phyloP scores from a whole-genome alignment of 2,888 invertebrate genomes.

The Brenthis ino region DNA sequence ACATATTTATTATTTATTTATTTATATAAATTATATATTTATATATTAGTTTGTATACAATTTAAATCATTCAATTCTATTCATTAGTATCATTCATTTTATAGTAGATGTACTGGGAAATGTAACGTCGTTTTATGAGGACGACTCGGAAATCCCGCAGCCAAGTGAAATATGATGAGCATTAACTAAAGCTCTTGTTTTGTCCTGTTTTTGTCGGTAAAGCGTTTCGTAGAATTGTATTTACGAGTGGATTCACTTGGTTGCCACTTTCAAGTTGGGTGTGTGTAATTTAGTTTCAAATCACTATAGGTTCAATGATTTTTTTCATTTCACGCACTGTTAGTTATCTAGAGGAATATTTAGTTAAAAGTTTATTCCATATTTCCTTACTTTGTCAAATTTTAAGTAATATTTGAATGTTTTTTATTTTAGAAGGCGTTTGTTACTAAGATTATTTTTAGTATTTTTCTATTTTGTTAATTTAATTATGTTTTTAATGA shows the following conservation, averaged over 20 bases:
- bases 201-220: conserved; percentile 67
- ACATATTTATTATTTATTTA: too few species aligned
- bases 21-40: too few species aligned
- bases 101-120: conserved; percentile 35
- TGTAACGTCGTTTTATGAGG: conserved; percentile 40
- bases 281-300: conserved; percentile 24
- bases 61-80: conserved; percentile 17
- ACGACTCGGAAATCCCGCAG: conserved; percentile 63
- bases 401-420: too few species aligned
- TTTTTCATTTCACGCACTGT: too few species aligned
- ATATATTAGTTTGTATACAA: conserved; percentile 1
- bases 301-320: not conserved
- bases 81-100: conserved; percentile 28
- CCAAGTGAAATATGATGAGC: conserved; percentile 73
- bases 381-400: too few species aligned
- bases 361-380: too few species aligned
- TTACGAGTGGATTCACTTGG: conserved; percentile 40
- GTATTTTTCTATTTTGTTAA: too few species aligned
- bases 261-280: conserved; percentile 21
- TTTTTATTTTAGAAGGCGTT: too few species aligned
- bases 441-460: too few species aligned
- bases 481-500: too few species aligned
- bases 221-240: conserved; percentile 60
- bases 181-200: conserved; percentile 72
- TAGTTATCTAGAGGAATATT: too few species aligned